phyloP scores from a whole-genome alignment of 2,797 vertebrate species.

The Gymnothorax reevesii region DNA sequence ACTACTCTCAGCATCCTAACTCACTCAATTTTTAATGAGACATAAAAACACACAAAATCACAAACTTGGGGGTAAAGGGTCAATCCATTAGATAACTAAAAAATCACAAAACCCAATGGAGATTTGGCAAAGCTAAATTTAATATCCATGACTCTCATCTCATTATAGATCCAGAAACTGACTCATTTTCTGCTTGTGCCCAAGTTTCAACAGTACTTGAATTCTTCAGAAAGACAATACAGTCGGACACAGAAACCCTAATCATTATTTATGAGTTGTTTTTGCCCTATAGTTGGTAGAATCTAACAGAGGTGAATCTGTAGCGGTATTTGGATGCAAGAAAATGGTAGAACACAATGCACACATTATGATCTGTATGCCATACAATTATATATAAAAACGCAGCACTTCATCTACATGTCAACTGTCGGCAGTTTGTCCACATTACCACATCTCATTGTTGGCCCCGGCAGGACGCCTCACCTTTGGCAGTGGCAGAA shows the following conservation, averaged over 20 bases:
- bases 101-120: neutral
- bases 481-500: conserved; percentile 38
- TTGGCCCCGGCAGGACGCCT: neutral
- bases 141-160: neutral
- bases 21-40: neutral
- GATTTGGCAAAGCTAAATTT: neutral
- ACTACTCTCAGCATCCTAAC: neutral
- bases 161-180: neutral
- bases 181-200: neutral
- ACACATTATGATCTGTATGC: neutral
- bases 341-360: neutral
- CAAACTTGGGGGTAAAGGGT: neutral
- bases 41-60: neutral
- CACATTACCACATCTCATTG: neutral
- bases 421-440: neutral
- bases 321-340: neutral
- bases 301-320: neutral
- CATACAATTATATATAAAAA: neutral
- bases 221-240: neutral
- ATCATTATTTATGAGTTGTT: neutral
- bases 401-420: neutral
- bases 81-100: neutral
- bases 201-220: neutral
- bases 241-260: neutral
- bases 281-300: neutral